phyloP scores from a whole-genome alignment of 2,797 vertebrate species.

The Eremophila alpestris region DNA sequence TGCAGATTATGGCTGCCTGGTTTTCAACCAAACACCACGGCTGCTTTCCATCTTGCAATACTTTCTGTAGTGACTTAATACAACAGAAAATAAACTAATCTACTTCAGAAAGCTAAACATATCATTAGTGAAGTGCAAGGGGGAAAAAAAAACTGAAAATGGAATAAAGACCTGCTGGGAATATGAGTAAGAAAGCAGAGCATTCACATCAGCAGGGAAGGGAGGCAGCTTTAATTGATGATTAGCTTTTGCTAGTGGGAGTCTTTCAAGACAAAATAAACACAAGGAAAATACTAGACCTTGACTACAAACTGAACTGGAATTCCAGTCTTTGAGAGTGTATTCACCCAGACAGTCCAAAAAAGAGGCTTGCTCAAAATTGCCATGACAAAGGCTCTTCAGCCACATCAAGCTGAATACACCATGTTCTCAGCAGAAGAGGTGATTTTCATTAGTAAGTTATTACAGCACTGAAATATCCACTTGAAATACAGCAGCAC shows the following conservation, averaged over 20 bases:
- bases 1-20: not conserved
- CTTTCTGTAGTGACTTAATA: not conserved
- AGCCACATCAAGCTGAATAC: not conserved
- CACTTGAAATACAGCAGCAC: not conserved
- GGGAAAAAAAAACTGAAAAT: not conserved
- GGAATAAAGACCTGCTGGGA: not conserved
- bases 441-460: constrained; percentile 1
- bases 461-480: not conserved
- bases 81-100: not conserved
- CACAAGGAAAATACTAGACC: not conserved
- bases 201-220: not conserved
- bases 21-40: rapidly evolving
- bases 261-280: not conserved
- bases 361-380: not conserved
- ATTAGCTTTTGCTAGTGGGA: not conserved
- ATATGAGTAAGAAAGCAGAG: not conserved
- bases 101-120: not conserved
- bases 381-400: not conserved
- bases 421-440: not conserved
- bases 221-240: not conserved
- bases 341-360: not conserved
- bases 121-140: not conserved
- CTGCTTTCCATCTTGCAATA: not conserved
- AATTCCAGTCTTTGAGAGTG: not conserved
- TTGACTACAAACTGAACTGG: not conserved